Evolutionary conservation across 2,113 vertebrate species (phyloP), one percentile per base, ranked within the genome.

Genomic region (Hippocampus comes): DNA sequence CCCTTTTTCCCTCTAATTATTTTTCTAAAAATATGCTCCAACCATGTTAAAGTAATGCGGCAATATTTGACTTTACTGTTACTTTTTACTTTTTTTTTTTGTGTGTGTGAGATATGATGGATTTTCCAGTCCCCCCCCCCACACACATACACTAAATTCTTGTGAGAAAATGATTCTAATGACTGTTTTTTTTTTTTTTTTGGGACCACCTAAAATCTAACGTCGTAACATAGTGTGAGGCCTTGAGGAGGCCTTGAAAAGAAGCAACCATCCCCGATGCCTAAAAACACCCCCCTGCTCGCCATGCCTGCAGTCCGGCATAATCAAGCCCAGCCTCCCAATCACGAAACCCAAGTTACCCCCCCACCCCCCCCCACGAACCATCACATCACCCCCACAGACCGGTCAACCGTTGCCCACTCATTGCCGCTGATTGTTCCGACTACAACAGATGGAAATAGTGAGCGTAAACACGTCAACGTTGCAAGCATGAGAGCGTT

Each of bases 391-490:
- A 77, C 76, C 34, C 41, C 34, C 5, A 21, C 15, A 10, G 14
- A 15, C 41, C 5, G 42, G 20, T 25, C 34, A 34, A 69, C 41
- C 84, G 5, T 78, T 81, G 82, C 90, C 84, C 86, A 73, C 78
- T 48, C 87, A 87, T 82, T 83, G 75, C 75, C 70, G 84, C 88
- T 92, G 92, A 93, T 92, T 92, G 89, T 90, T 93, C 89, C 90
- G 91, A 89, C 90, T 91, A 92, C 91, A 91, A 90, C 90, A 91
- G 87, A 93, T 92, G 92, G 91, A 92, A 93, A 92, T 89, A 91
- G 84, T 92, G 89, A 92, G 85, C 65, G 83, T 91, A 92, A 93
- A 93, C 91, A 92, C 87, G 88, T 91, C 92, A 93, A 93, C 92
- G 91, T 82, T 83, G 77, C 82, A 87, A 87, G 83, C 84, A 88